phyloP scores from a whole-genome alignment of 2,888 invertebrate species.

The Lasioglossum lativentre region DNA sequence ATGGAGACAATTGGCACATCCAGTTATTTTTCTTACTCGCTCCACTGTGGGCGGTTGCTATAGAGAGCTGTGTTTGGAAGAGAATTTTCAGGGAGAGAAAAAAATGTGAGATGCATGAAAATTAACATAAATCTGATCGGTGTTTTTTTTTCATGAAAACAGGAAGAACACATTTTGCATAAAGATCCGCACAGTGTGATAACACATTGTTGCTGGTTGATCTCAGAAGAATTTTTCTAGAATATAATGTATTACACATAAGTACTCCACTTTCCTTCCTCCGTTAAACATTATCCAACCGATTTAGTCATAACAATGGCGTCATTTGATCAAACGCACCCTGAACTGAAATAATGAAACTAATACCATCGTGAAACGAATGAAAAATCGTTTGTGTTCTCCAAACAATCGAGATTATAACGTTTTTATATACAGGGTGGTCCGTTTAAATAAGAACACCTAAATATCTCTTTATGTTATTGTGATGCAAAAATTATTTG shows the following conservation, averaged over 20 bases:
- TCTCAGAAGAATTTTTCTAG: neutral
- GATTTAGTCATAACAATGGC: conserved; percentile 76
- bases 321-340: conserved; percentile 73
- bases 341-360: conserved; percentile 74
- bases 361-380: conserved; percentile 44
- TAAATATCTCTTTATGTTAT: too few relatives aligned
- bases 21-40: too few relatives aligned
- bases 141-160: too few relatives aligned
- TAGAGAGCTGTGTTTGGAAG: too few relatives aligned
- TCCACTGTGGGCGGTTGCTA: neutral
- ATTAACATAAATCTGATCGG: neutral
- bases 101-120: neutral
- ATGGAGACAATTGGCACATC: neutral
- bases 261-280: conserved; percentile 51
- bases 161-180: too few relatives aligned
- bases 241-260: too few relatives aligned
- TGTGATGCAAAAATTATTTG: too few relatives aligned
- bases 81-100: too few relatives aligned
- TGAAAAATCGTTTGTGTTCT: neutral
- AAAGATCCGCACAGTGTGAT: too few relatives aligned
- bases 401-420: neutral
- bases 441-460: too few relatives aligned
- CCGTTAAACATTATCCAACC: conserved; percentile 72
- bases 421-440: too few relatives aligned
- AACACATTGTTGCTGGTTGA: too few relatives aligned